Evolutionary conservation across 2,113 vertebrate genomes (phyloP), one percentile per base, ranked within the genome.

Genomic region (Martes martes): DNA sequence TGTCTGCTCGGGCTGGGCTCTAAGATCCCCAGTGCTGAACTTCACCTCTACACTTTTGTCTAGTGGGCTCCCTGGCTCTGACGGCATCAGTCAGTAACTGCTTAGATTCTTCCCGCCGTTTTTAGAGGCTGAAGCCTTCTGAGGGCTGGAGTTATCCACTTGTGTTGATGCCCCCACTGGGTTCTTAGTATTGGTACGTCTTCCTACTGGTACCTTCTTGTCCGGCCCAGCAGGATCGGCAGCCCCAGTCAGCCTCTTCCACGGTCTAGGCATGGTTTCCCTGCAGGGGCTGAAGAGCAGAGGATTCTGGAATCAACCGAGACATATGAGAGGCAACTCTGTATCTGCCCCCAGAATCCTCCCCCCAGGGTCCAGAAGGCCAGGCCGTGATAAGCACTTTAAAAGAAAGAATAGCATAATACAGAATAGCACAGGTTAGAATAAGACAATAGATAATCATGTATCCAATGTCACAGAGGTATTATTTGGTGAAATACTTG

Each of bases 11-110:
- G 99, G 99, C 83, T 99, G 97, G 83, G 99, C 99, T 98, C 99
- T 99, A 92, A 99, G 98, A 96, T 99, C 99, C 39, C 99, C 99
- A 8, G 99, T 99, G 95, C 99, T 99, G 97, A 99, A 99, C 99
- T 99, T 99, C 97, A 99, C 97, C 61, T 99, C 99, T 16, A 99
- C 97, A 45, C 99, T 99, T 4, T 99, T 99, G 98, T 99, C 99
- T 6, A 99, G 98, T 73, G 99, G 99, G 98, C 99, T 99, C 95
- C 99, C 99, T 0, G 99, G 99, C 84, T 99, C 99, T 26, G 99
- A 99, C 96, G 99, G 99, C 99, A 99, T 99, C 96, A 99, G 98
- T 99, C 99, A 99, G 97, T 97, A 98, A 36, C 95, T 97, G 87
- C 73, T 84, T 45, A 47, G 65, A 42, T 57, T 92, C 87, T 94